A percentile compares a stretch with the other conserved stretches of the same genome.
Evolutionary conservation across 2,888 invertebrate genomes (phyloP).

Genomic region (Pyrgus malvae): DNA sequence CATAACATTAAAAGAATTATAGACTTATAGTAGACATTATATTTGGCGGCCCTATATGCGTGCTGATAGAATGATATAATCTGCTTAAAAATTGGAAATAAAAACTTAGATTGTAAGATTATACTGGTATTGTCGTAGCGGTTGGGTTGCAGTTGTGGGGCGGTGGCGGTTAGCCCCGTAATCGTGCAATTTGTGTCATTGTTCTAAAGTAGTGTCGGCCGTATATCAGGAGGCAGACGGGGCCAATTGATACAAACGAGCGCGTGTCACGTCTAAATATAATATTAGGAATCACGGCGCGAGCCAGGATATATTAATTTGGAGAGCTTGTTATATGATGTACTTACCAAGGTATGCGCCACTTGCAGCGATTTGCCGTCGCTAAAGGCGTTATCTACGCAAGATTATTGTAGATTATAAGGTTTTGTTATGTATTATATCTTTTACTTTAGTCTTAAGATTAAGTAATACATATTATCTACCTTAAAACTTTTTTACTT

Average conservation of each 20-base stretch:
- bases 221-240: conserved; percentile 79
- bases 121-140: conserved; percentile 24
- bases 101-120: not conserved
- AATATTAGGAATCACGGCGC: conserved; percentile 82
- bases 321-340: conserved; percentile 70
- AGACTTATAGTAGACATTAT: no score
- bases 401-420: no score
- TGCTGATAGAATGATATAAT: no score
- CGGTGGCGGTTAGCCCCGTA: conserved; percentile 66
- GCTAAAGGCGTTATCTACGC: not conserved
- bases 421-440: no score
- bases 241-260: conserved; percentile 81
- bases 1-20: no score
- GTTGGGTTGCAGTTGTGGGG: conserved; percentile 55
- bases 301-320: conserved; percentile 82
- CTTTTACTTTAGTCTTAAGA: no score
- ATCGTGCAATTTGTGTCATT: conserved; percentile 80
- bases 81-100: no score
- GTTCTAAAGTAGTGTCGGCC: conserved; percentile 80
- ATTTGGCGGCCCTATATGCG: no score
- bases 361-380: conserved; percentile 1
- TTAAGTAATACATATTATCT: no score
- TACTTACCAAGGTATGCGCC: conserved; percentile 52
- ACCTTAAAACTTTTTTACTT: no score
- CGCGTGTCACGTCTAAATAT: conserved; percentile 82